phyloP scores from a whole-genome alignment of 2,113 vertebrate genomes.

The Phalacrocorax aristotelis region DNA sequence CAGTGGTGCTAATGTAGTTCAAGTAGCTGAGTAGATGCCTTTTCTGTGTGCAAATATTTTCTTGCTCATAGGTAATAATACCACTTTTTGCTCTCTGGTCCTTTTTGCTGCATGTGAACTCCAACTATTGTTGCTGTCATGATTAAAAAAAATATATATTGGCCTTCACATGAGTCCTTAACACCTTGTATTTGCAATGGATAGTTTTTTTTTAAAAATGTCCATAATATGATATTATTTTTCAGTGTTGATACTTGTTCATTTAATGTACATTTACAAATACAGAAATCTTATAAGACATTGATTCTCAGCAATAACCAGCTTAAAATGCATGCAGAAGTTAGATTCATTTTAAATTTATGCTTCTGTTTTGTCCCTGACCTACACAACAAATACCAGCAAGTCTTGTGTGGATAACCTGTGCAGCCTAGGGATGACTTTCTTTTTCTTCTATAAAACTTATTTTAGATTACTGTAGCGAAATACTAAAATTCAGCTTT shows the following conservation, averaged over 20 bases:
- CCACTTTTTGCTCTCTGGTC: neutral
- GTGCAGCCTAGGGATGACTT: neutral
- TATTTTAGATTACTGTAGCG: neutral
- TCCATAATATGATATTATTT: neutral
- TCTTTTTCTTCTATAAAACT: neutral
- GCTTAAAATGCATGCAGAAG: neutral
- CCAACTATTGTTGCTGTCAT: neutral
- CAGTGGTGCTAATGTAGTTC: neutral
- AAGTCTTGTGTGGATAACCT: neutral
- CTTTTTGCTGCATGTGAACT: neutral
- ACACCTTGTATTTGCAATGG: neutral
- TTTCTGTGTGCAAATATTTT: neutral
- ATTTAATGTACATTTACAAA: neutral
- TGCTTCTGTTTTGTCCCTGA: neutral
- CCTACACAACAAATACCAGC: neutral
- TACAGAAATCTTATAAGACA: neutral
- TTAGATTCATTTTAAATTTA: neutral
- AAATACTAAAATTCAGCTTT: neutral
- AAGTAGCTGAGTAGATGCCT: neutral
- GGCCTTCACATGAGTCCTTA: neutral
- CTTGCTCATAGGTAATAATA: neutral
- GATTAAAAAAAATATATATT: neutral
- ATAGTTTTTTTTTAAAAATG: neutral
- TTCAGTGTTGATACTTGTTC: neutral
- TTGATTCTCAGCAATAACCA: neutral